Evolutionary conservation across 2,888 invertebrate genomes (phyloP).

Genomic region (Erebia aethiops): DNA sequence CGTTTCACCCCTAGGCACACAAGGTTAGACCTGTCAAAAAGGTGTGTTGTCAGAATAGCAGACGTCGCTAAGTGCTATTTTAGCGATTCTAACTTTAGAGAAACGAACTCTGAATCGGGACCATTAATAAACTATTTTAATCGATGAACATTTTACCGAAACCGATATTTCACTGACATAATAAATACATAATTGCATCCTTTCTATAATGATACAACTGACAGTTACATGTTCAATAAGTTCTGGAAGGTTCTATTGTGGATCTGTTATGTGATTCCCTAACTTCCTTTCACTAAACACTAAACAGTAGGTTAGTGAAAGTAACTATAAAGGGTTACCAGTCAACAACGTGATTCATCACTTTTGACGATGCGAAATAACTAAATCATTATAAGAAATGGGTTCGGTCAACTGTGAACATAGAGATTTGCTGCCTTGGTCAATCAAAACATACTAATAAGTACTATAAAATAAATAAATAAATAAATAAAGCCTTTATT

Average conservation of each 20-base stretch:
- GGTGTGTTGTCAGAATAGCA: no score
- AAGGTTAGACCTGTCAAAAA: no score
- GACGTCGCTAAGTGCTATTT: no score
- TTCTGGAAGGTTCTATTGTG: constrained; percentile 27
- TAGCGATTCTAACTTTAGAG: no score
- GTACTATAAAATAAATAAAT: no score
- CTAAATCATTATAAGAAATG: not conserved
- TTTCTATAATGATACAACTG: constrained; percentile 1
- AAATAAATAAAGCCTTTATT: no score
- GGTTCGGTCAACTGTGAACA: not conserved
- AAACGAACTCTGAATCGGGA: no score
- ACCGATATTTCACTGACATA: not conserved
- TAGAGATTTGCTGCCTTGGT: no score
- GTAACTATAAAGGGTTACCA: constrained; percentile 12
- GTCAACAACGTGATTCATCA: constrained; percentile 12
- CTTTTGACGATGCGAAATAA: not conserved
- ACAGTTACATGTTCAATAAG: constrained; percentile 17
- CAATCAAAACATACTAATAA: no score
- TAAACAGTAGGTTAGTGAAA: constrained; percentile 20
- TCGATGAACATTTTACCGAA: not conserved
- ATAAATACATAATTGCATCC: not conserved
- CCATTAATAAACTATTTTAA: no score
- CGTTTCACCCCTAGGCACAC: no score
- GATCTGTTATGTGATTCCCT: constrained; percentile 25
- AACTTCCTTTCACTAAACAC: constrained; percentile 24